Evolutionary conservation across 2,888 invertebrate genomes (phyloP).

Genomic region (Eupithecia insigniata): DNA sequence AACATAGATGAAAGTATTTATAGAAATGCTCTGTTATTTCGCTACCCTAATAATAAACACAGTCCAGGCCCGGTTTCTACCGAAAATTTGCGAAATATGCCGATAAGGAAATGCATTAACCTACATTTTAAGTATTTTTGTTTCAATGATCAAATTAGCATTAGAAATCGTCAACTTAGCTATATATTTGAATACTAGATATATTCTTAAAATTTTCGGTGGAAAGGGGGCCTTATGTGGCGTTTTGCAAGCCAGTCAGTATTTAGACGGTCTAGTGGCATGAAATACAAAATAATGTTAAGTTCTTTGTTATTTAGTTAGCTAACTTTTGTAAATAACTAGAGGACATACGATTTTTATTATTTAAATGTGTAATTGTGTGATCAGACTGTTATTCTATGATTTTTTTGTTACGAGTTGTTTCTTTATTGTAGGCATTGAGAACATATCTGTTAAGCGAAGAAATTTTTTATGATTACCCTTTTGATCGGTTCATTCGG

Average conservation of each 20-base stretch:
- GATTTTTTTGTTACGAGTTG: slow-evolving; percentile 83
- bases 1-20: neutral
- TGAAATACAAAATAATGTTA: slow-evolving; percentile 76
- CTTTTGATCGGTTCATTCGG: slow-evolving; percentile 7
- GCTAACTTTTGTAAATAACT: slow-evolving; percentile 84
- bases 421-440: slow-evolving; percentile 77
- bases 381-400: slow-evolving; percentile 83
- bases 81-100: neutral
- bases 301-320: slow-evolving; percentile 84
- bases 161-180: neutral
- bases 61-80: neutral
- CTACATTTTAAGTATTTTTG: neutral
- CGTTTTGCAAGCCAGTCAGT: slow-evolving; percentile 74
- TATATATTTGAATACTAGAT: neutral
- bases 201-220: neutral
- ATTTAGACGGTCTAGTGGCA: slow-evolving; percentile 74
- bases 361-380: slow-evolving; percentile 83
- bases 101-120: neutral
- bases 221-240: slow-evolving; percentile 48
- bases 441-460: slow-evolving; percentile 77
- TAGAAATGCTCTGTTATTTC: slow-evolving; percentile 1
- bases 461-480: slow-evolving; percentile 55
- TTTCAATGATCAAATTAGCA: slow-evolving; percentile 3
- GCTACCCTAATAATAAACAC: slow-evolving; percentile 10
- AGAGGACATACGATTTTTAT: slow-evolving; percentile 72